A percentile compares a stretch with the other conserved stretches of the same genome.
Evolutionary conservation across 1,140 invertebrate species (phyloP).

Genomic region (Lordiphosa collinella): DNA sequence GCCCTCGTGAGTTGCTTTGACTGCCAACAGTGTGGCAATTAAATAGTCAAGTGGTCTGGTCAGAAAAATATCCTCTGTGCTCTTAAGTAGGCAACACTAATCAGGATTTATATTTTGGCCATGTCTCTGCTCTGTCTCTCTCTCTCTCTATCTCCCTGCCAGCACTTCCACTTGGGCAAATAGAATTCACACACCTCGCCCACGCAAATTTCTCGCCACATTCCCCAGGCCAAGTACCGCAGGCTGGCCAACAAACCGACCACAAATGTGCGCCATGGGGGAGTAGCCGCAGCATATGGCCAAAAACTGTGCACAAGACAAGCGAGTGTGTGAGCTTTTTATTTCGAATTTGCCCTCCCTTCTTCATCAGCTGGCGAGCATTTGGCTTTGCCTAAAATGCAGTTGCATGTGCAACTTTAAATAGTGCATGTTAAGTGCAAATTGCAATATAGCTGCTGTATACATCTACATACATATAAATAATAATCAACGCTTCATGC

Average conservation of each 20-base stretch:
- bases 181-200: conserved; percentile 58
- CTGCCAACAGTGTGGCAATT: conserved; percentile 30
- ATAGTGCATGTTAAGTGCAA: conserved; percentile 13
- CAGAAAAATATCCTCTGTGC: background rate
- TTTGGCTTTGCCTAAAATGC: conserved; percentile 9
- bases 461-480: conserved; percentile 24
- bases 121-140: conserved; percentile 18
- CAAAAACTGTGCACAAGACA: conserved; percentile 23
- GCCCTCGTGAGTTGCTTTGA: no score
- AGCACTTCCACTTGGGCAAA: background rate
- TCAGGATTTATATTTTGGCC: background rate
- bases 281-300: conserved; percentile 44
- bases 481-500: conserved; percentile 43
- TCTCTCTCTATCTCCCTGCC: background rate
- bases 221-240: conserved; percentile 3
- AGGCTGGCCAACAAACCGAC: conserved; percentile 46
- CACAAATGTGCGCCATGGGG: conserved; percentile 35
- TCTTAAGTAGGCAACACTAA: conserved; percentile 22
- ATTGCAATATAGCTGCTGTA: conserved; percentile 2
- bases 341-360: background rate
- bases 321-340: conserved; percentile 4
- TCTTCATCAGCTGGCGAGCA: background rate
- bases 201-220: conserved; percentile 32
- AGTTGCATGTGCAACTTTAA: conserved; percentile 39
- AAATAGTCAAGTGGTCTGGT: conserved; percentile 41